Evolutionary conservation across 1,140 invertebrate species (phyloP).

Genomic region (Eumaeus atala): DNA sequence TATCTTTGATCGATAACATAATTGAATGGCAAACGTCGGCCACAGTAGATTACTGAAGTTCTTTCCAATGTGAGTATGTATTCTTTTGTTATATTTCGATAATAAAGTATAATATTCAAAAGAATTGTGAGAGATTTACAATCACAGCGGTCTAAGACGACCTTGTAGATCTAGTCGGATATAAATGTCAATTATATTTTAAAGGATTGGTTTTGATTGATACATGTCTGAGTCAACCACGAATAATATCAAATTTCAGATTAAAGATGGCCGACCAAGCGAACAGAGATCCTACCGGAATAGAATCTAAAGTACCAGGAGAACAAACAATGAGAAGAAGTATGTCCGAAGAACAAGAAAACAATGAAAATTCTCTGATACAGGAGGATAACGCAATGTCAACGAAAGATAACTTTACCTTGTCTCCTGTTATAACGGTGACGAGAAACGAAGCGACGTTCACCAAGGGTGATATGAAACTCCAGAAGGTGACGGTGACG

Average conservation of each 20-base stretch:
- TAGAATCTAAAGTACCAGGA: constrained; percentile 41
- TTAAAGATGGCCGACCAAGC: constrained; percentile 22
- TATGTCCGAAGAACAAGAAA: not conserved
- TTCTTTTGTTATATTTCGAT: not conserved
- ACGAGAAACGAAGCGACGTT: constrained; percentile 46
- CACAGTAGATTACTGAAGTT: constrained; percentile 41
- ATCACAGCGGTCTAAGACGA: no score
- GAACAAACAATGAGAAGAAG: constrained; percentile 34
- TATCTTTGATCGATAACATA: constrained; percentile 8
- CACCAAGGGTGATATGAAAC: constrained; percentile 47
- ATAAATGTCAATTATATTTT: no score
- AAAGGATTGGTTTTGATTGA: not conserved
- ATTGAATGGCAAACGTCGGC: constrained; percentile 30
- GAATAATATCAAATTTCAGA: constrained; percentile 16
- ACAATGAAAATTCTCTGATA: constrained; percentile 1
- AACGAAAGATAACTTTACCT: constrained; percentile 26
- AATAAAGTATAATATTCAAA: no score
- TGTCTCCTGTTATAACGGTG: constrained; percentile 45
- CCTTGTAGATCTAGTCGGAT: no score
- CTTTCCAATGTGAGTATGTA: constrained; percentile 29
- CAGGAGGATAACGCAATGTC: constrained; percentile 9
- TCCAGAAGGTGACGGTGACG: constrained; percentile 47
- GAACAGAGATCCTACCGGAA: constrained; percentile 12
- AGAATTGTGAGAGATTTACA: no score
- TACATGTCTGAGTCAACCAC: not conserved